phyloP scores from a whole-genome alignment of 2,888 invertebrate species.

The Stenchaetothrips biformis region DNA sequence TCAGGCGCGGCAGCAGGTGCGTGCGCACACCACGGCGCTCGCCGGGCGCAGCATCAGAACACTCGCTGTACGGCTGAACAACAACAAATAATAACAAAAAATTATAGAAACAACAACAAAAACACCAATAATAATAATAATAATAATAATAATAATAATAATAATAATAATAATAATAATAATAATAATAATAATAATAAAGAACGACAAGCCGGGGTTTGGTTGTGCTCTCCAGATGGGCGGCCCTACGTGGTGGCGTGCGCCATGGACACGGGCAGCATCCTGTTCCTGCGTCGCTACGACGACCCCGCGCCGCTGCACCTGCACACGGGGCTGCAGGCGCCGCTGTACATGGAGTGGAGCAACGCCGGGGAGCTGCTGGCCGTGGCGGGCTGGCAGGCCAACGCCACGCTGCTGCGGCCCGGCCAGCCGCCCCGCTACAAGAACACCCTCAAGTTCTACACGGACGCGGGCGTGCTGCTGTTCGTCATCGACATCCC shows the following conservation, averaged over 20 bases:
- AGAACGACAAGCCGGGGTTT: too few relatives aligned
- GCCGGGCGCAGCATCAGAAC: too few relatives aligned
- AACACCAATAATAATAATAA: too few relatives aligned
- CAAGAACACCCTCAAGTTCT: conserved; percentile 84
- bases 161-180: too few relatives aligned
- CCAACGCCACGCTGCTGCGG: conserved; percentile 40
- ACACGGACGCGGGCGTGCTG: conserved; percentile 76
- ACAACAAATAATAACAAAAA: too few relatives aligned
- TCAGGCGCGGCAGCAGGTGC: too few relatives aligned
- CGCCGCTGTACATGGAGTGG: conserved; percentile 89
- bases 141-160: too few relatives aligned
- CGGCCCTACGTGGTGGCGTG: conserved; percentile 77
- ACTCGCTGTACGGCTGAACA: too few relatives aligned
- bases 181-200: too few relatives aligned
- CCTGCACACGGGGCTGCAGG: conserved; percentile 74
- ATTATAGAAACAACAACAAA: too few relatives aligned
- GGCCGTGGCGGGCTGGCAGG: conserved; percentile 74
- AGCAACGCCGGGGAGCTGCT: conserved; percentile 88
- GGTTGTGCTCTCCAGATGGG: conserved; percentile 49
- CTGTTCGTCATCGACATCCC: conserved; percentile 77
- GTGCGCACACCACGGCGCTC: too few relatives aligned
- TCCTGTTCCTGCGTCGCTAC: conserved; percentile 82
- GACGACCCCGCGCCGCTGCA: conserved; percentile 90
- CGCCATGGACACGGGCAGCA: conserved; percentile 81
- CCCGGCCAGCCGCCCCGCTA: conserved; percentile 48